Evolutionary conservation across 2,797 vertebrate genomes (phyloP).

Genomic region (Enteromius anoplus): DNA sequence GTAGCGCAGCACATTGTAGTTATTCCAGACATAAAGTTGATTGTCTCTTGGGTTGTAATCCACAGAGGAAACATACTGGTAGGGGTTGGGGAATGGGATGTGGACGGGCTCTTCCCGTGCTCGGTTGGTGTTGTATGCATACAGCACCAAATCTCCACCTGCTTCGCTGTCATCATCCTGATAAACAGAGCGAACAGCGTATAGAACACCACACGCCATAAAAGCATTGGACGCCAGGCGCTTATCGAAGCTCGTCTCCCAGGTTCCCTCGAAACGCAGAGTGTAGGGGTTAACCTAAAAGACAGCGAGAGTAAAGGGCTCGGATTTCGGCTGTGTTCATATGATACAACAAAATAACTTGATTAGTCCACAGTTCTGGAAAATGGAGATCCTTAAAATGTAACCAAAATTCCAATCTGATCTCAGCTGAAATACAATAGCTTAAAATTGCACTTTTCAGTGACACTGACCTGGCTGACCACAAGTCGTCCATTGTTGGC

Average conservation of each 20-base stretch:
- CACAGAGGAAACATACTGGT: slow-evolving; percentile 93
- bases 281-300: slow-evolving; percentile 91
- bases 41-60: slow-evolving; percentile 96
- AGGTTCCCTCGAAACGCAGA: slow-evolving; percentile 91
- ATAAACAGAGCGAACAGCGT: slow-evolving; percentile 90
- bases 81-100: slow-evolving; percentile 92
- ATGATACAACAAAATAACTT: background rate
- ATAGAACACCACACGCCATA: slow-evolving; percentile 94
- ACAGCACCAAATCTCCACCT: slow-evolving; percentile 87
- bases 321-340: background rate
- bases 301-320: background rate
- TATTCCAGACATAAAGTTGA: slow-evolving; percentile 97
- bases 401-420: background rate
- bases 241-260: slow-evolving; percentile 94
- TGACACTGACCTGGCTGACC: slow-evolving; percentile 87
- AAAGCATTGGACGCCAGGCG: slow-evolving; percentile 93
- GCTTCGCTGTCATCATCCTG: slow-evolving; percentile 93
- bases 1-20: slow-evolving; percentile 91
- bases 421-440: slow-evolving; percentile 2
- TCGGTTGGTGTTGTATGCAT: slow-evolving; percentile 91
- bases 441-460: slow-evolving; percentile 15
- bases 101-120: slow-evolving; percentile 82
- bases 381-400: background rate
- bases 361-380: slow-evolving; percentile 9
- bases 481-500: slow-evolving; percentile 90